These are phyloP conservation scores for Drosophila parthenogenetica DNA, from an alignment of 2,888 invertebrate genomes.

Conservation along the genomic window DNA sequence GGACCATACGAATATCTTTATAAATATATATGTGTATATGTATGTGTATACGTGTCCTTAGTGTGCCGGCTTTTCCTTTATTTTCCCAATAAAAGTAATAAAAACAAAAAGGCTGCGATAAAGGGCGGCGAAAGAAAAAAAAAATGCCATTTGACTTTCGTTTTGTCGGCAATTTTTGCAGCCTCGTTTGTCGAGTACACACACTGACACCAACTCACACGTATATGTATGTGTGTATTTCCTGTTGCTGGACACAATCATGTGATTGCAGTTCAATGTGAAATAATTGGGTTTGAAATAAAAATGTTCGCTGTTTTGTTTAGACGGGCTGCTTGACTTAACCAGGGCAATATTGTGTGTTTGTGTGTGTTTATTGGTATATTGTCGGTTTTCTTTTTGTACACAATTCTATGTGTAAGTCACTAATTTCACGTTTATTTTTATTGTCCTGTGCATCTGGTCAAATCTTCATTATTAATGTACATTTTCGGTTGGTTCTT, in stretches of 20 bases:
- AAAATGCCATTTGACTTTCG: slow-evolving; percentile 77
- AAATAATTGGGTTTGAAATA: slow-evolving; percentile 82
- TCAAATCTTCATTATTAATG: slow-evolving; percentile 40
- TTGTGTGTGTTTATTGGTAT: slow-evolving; percentile 46
- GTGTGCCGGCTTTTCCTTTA: slow-evolving; percentile 35
- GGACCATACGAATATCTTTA: slow-evolving; percentile 49
- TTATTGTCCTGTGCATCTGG: slow-evolving; percentile 54
- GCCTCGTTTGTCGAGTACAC: slow-evolving; percentile 46
- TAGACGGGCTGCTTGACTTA: slow-evolving; percentile 35
- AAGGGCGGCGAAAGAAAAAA: slow-evolving; percentile 20
- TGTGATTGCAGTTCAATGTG: slow-evolving; percentile 82
- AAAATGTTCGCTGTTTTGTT: slow-evolving; percentile 68
- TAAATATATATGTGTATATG: slow-evolving; percentile 7
- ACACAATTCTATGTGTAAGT: slow-evolving; percentile 48
- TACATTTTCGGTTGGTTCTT: slow-evolving; percentile 22
- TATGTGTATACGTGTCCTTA: slow-evolving; percentile 5
- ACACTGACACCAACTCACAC: slow-evolving; percentile 1
- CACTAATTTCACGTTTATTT: slow-evolving; percentile 72
- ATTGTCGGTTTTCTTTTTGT: slow-evolving; percentile 57
- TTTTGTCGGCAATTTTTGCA: slow-evolving; percentile 75
- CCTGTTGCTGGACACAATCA: slow-evolving; percentile 80
- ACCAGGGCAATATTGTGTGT: slow-evolving; percentile 28
- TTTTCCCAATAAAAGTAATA: slow-evolving; percentile 2
- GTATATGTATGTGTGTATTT: slow-evolving; percentile 33
- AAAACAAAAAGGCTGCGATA: slow-evolving; percentile 17